Conservation (phyloP, 1,140 invertebrate genomes). For the Helicoverpa zea region DNA sequence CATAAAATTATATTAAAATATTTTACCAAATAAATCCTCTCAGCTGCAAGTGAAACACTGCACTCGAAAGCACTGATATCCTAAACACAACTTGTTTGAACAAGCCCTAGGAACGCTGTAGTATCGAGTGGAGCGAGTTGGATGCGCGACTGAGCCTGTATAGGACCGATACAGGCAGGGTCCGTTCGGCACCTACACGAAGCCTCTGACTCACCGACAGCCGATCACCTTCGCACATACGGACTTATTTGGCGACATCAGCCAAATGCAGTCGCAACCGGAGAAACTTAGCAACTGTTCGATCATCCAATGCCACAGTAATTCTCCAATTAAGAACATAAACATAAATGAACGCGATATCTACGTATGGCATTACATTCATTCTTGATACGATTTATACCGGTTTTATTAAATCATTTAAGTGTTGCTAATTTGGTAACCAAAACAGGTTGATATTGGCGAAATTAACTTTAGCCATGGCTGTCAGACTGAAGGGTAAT, state of each 20-base stretch:
- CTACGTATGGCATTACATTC: slow-evolving; percentile 16
- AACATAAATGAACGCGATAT: slow-evolving; percentile 16
- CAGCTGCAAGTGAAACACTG: slow-evolving; percentile 34
- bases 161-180: slow-evolving; percentile 62
- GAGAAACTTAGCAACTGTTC: slow-evolving; percentile 55
- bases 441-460: neutral
- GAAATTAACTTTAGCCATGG: neutral
- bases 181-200: slow-evolving; percentile 73
- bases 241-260: slow-evolving; percentile 83
- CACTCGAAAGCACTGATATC: slow-evolving; percentile 54
- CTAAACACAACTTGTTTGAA: slow-evolving; percentile 56
- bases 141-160: slow-evolving; percentile 68
- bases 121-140: slow-evolving; percentile 60
- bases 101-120: slow-evolving; percentile 57
- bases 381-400: slow-evolving; percentile 9
- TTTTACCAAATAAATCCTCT: slow-evolving; percentile 36
- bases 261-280: slow-evolving; percentile 63
- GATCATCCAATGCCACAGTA: slow-evolving; percentile 70
- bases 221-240: slow-evolving; percentile 80
- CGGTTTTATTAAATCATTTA: neutral
- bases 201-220: slow-evolving; percentile 70
- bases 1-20: neutral
- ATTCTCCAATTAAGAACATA: slow-evolving; percentile 54
- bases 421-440: neutral
- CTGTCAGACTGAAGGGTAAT: slow-evolving; percentile 1